Base-by-base conservation (phyloP, 2,113 vertebrate species). In the Cranoglanis bouderius region DNA sequence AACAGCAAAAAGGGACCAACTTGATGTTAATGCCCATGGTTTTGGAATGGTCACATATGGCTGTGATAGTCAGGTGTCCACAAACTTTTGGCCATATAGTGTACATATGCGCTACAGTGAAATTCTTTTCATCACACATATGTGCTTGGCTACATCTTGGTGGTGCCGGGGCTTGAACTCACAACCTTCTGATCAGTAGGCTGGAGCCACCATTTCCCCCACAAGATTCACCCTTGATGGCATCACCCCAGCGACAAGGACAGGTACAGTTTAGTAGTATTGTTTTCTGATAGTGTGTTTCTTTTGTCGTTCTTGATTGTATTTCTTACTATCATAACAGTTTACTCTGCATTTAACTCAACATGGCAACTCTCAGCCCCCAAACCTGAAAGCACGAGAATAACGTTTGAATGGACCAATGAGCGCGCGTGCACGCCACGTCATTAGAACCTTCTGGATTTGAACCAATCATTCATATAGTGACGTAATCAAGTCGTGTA, bases 401-500 rank as follows among this genome's bases (percentile, higher is more conserved):
- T 91, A 94, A 92, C 91, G 86, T 1, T 63, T 18, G 3, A 65
- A 0, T 63, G 0, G 53, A 43, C 95, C 92, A 95, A 90, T 96
- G 16, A 85, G 1, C 1, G 21, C 4, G n/a, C 81, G 26, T 32
- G 59, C 70, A 83, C 8, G 53, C 55, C 29, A 93, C 93, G 92
- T 88, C 74, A 19, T 6, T 21, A 43, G 87, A 92, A 92, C 43
- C 81, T 89, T 93, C 91, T 92, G 57, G 75, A 95, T 94, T 91
- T 92, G n/a, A 92, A 94, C 96, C 95, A 95, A 96, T 96, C 82
- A 12, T 32, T 61, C 24, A 57, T 92, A 91, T 90, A 90, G 59
- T 84, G n/a, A 74, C 89, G 59, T 88, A 51, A 87, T 85, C 87
- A 85, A 32, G 83, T 92, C 92, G 92, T 90, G 88, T 95, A 95